These are phyloP conservation scores for Pyralis farinalis DNA, from an alignment of 2,888 invertebrate genomes.

Conservation along the genomic window DNA sequence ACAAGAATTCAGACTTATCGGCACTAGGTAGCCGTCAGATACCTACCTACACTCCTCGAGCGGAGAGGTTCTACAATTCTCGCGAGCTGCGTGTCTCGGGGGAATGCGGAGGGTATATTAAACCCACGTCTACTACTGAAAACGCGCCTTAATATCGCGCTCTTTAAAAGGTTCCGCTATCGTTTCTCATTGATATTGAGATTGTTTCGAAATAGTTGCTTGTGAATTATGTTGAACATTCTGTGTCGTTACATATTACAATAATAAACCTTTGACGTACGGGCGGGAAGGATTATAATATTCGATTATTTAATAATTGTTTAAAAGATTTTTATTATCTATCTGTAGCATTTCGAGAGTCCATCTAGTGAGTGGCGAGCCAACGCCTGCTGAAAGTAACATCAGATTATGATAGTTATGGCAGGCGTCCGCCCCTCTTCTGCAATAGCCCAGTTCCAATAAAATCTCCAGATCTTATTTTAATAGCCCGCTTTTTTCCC, in stretches of 20 bases:
- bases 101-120: slow-evolving; percentile 36
- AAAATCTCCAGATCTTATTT: too few relatives aligned
- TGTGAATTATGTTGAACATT: not conserved
- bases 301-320: too few relatives aligned
- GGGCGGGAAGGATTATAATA: too few relatives aligned
- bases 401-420: too few relatives aligned
- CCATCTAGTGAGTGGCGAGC: too few relatives aligned
- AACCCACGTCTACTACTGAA: slow-evolving; percentile 22
- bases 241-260: not conserved
- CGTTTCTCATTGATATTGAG: slow-evolving; percentile 9
- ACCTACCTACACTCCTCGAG: not conserved
- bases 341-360: too few relatives aligned
- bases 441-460: too few relatives aligned
- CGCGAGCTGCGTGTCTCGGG: slow-evolving; percentile 21
- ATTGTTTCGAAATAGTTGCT: slow-evolving; percentile 6
- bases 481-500: too few relatives aligned
- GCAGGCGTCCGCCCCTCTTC: too few relatives aligned
- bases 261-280: too few relatives aligned
- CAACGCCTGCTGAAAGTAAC: too few relatives aligned
- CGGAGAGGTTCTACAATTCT: slow-evolving; percentile 9
- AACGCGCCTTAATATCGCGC: slow-evolving; percentile 16
- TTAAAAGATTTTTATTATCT: too few relatives aligned
- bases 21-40: not conserved
- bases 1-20: not conserved
- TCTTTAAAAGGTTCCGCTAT: slow-evolving; percentile 11